These are phyloP conservation scores for Passer domesticus DNA, from an alignment of 2,113 vertebrate species.

Conservation along the genomic window DNA sequence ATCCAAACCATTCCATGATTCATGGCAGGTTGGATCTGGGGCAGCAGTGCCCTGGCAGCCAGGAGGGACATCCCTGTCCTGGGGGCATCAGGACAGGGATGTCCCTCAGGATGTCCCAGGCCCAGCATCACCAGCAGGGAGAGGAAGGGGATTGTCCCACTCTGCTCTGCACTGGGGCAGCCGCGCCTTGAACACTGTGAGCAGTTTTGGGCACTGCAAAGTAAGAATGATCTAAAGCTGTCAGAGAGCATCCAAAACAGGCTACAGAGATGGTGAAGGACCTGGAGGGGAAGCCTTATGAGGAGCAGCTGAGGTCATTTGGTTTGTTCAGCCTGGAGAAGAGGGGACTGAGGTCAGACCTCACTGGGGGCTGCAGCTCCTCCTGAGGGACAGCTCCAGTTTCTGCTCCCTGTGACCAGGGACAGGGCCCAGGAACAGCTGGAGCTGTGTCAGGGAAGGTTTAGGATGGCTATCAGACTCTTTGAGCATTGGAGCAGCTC, in stretches of 20 bases:
- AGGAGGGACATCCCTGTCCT: background rate
- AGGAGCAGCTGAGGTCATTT: background rate
- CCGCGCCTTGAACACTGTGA: background rate
- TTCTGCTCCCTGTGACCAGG: background rate
- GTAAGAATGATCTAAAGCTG: background rate
- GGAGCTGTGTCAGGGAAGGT: background rate
- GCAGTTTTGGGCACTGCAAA: background rate
- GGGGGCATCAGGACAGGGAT: background rate
- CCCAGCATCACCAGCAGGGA: background rate
- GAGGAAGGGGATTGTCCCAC: accelerated
- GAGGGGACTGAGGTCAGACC: background rate
- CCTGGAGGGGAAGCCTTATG: background rate
- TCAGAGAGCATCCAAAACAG: background rate
- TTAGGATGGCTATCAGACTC: background rate
- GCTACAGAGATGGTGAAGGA: background rate
- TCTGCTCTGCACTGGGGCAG: background rate
- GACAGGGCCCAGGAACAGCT: background rate
- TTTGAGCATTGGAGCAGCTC: background rate
- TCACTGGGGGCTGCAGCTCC: background rate
- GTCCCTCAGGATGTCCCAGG: background rate
- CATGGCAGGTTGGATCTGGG: background rate
- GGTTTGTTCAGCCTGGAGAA: background rate
- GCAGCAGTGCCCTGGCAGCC: background rate
- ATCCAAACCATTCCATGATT: background rate
- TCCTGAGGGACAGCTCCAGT: background rate